Conservation (phyloP, 2,113 vertebrate species). For the Boleophthalmus pectinirostris region DNA sequence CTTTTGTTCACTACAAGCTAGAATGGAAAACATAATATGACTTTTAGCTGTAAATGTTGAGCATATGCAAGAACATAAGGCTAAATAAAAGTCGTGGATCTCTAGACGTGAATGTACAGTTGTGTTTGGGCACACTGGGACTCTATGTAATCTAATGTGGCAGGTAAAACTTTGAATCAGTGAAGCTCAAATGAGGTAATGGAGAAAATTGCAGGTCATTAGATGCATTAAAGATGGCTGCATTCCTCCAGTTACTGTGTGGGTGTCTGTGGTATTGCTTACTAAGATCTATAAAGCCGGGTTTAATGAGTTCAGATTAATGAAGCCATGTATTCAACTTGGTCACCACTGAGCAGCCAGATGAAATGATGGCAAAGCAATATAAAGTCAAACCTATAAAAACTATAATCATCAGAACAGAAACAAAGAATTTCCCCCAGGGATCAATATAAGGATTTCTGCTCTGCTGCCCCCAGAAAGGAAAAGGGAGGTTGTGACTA, state of each 20-base stretch:
- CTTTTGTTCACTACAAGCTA: no score
- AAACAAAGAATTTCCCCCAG: not conserved
- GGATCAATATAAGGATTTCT: not conserved
- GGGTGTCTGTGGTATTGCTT: not conserved
- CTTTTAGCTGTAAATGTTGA: no score
- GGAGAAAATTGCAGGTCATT: conserved; percentile 12
- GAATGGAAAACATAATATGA: no score
- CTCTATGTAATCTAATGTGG: not conserved
- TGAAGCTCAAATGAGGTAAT: not conserved
- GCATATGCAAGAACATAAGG: no score
- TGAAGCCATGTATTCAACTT: not conserved
- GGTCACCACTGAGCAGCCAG: not conserved
- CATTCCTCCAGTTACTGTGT: not conserved
- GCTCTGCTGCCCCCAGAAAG: not conserved
- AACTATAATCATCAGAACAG: not conserved
- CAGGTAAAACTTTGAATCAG: not conserved
- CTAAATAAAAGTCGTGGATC: no score
- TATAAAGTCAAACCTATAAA: not conserved
- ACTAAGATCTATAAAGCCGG: not conserved
- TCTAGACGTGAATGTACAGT: no score
- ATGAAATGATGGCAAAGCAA: not conserved
- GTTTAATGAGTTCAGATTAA: not conserved
- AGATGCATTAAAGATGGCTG: not conserved
- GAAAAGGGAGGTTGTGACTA: not conserved
- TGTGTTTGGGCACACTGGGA: no score